These are phyloP conservation scores for Ditula angustiorana DNA, from an alignment of 2,888 invertebrate genomes.

Conservation along the genomic window DNA sequence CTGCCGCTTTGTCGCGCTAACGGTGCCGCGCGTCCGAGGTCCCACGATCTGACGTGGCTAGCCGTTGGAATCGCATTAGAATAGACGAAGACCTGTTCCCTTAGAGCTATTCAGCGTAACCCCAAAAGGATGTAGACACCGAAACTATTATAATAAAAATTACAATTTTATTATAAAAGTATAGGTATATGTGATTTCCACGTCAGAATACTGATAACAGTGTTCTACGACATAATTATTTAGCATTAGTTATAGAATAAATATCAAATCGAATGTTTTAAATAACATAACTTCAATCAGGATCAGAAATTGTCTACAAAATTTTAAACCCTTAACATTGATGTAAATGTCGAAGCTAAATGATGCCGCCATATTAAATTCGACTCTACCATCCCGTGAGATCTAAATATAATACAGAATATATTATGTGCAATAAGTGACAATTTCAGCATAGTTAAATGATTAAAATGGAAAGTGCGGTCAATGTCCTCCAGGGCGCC, in stretches of 20 bases:
- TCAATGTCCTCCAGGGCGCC: constrained; percentile 72
- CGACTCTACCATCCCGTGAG: not conserved
- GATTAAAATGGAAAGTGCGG: constrained; percentile 48
- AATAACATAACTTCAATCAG: not conserved
- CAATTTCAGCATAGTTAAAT: constrained; percentile 9
- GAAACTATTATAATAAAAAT: not conserved
- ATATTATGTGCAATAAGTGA: not conserved
- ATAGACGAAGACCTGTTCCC: constrained; percentile 43
- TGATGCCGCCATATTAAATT: no score
- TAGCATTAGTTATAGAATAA: not conserved
- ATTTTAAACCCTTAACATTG: no score
- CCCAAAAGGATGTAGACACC: constrained; percentile 18
- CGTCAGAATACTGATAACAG: not conserved
- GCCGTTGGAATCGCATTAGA: constrained; percentile 49
- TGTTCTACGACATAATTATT: not conserved
- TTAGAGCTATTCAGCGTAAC: constrained; percentile 31
- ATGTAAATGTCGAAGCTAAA: not conserved
- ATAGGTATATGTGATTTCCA: not conserved
- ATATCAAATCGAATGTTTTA: not conserved
- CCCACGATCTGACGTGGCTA: constrained; percentile 41
- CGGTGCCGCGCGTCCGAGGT: constrained; percentile 49
- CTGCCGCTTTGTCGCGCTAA: constrained; percentile 51
- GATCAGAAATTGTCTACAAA: no score
- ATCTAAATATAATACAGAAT: not conserved
- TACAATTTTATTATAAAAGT: not conserved